A percentile compares a stretch with the other conserved stretches of the same genome.
These are phyloP conservation scores for Sinocyclocheilus grahami DNA, from an alignment of 2,113 vertebrate genomes.

Conservation along the genomic window DNA sequence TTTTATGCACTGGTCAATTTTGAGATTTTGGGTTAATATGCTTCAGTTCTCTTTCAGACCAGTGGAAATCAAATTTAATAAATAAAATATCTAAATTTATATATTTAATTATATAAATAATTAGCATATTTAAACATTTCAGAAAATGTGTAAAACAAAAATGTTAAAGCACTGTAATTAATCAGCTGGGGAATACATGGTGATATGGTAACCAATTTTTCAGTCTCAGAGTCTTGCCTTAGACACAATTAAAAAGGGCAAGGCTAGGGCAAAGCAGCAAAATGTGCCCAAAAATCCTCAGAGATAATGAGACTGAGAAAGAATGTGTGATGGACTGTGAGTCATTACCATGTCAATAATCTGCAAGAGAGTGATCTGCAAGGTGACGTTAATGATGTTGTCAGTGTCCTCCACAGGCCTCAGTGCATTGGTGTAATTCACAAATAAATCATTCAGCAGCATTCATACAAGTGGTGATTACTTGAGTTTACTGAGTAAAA, in stretches of 20 bases:
- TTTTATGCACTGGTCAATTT: no score
- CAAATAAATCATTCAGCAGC: slow-evolving; percentile 82
- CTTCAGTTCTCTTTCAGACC: no score
- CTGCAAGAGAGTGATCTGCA: slow-evolving; percentile 90
- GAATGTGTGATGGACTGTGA: not conserved
- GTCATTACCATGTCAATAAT: slow-evolving; percentile 91
- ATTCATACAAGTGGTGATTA: not conserved
- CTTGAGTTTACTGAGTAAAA: not conserved
- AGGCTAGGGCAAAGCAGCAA: not conserved
- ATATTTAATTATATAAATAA: no score
- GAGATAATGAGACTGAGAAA: not conserved
- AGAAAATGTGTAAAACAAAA: no score
- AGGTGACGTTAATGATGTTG: slow-evolving; percentile 84
- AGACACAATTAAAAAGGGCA: not conserved
- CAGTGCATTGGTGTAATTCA: slow-evolving; percentile 87
- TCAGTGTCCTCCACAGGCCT: slow-evolving; percentile 88
- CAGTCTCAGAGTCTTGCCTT: no score
- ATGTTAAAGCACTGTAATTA: not conserved
- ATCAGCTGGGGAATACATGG: not conserved
- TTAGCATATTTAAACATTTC: no score
- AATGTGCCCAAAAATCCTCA: not conserved
- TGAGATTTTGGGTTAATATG: no score
- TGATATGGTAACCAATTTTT: not conserved
- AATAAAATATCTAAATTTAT: no score
- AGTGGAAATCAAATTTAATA: no score